A percentile compares a stretch with the other conserved stretches of the same genome.
Conservation (phyloP, 2,888 invertebrate genomes). For the Stenoptilia bipunctidactyla region DNA sequence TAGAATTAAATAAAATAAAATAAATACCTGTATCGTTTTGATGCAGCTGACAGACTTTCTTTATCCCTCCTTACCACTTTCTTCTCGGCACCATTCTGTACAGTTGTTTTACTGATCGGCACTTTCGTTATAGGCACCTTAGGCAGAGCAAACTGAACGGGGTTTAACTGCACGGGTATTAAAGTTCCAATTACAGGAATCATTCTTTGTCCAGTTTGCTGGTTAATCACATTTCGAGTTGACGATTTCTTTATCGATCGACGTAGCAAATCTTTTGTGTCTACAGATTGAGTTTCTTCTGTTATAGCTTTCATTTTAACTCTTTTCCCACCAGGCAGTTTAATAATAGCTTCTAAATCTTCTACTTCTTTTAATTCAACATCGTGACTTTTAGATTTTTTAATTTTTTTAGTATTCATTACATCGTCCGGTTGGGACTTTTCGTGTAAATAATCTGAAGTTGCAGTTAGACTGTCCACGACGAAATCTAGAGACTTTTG, state of each 20-base stretch:
- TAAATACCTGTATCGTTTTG: conserved; percentile 34
- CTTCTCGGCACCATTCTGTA: too few relatives aligned
- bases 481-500: conserved; percentile 59
- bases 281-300: conserved; percentile 15
- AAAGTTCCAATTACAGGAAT: conserved; percentile 29
- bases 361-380: conserved; percentile 19
- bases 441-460: conserved; percentile 22
- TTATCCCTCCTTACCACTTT: too few relatives aligned
- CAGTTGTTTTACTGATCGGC: too few relatives aligned
- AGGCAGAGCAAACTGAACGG: conserved; percentile 20
- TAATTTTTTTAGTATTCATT: conserved; percentile 11
- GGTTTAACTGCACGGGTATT: conserved; percentile 35
- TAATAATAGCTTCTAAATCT: conserved; percentile 51
- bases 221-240: neutral
- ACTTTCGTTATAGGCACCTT: too few relatives aligned
- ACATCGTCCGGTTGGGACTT: neutral
- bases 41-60: neutral
- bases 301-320: conserved; percentile 44
- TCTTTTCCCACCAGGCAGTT: conserved; percentile 45
- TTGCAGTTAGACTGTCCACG: conserved; percentile 47
- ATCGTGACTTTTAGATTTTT: conserved; percentile 4
- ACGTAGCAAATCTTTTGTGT: too few relatives aligned
- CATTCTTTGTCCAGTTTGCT: conserved; percentile 10
- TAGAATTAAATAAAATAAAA: too few relatives aligned
- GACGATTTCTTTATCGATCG: conserved; percentile 20